Evolutionary conservation across 1,140 invertebrate species (phyloP).

Genomic region (Tigriopus japonicus): DNA sequence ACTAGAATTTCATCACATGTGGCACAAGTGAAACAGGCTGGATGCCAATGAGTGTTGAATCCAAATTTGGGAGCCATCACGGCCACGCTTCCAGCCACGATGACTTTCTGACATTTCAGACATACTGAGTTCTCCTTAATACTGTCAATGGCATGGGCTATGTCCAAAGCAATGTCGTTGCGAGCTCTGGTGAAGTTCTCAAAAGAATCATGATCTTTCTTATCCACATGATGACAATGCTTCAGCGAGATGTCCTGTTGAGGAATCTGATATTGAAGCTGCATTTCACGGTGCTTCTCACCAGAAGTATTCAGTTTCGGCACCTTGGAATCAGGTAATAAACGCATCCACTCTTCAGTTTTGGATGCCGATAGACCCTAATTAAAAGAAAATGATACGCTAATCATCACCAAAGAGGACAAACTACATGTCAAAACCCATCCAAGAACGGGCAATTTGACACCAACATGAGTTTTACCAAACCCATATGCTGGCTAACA

Average conservation of each 20-base stretch:
- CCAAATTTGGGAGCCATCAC: constrained; percentile 50
- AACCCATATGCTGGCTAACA: too few species aligned
- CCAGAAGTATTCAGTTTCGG: constrained; percentile 52
- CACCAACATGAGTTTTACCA: too few species aligned
- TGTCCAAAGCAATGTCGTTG: constrained; percentile 85
- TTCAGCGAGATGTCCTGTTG: constrained; percentile 69
- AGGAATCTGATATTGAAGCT: constrained; percentile 71
- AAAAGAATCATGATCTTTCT: constrained; percentile 47
- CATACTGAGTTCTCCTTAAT: constrained; percentile 28
- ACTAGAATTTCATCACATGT: constrained; percentile 58
- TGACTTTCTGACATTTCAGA: constrained; percentile 38
- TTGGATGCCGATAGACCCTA: constrained; percentile 21
- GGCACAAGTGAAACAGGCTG: constrained; percentile 64
- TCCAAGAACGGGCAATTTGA: too few species aligned
- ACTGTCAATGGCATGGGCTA: constrained; percentile 37
- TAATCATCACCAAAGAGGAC: too few species aligned
- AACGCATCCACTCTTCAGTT: constrained; percentile 49
- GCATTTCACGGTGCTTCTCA: constrained; percentile 53
- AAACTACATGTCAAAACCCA: too few species aligned
- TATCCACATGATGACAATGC: constrained; percentile 66
- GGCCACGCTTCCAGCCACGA: constrained; percentile 41
- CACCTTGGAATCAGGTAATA: constrained; percentile 52
- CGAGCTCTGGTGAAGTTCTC: constrained; percentile 74
- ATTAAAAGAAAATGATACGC: not conserved
- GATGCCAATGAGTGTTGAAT: constrained; percentile 48